Evolutionary conservation across 2,888 invertebrate species (phyloP).

Genomic region (Phengaris alcon): DNA sequence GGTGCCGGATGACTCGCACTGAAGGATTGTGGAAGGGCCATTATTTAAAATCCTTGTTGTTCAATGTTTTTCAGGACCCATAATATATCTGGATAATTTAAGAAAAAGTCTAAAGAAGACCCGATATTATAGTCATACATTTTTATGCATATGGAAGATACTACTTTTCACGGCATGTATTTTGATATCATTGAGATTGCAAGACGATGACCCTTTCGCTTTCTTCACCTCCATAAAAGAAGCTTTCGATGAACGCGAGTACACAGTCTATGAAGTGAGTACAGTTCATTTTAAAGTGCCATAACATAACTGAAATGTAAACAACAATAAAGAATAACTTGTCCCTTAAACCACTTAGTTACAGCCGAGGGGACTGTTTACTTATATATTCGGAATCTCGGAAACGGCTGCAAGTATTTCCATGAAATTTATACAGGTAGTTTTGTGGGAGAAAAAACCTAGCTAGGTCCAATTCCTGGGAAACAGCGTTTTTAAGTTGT

Average conservation of each 20-base stretch:
- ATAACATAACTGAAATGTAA: too few species aligned
- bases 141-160: slow-evolving; percentile 88
- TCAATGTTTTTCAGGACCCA: slow-evolving; percentile 46
- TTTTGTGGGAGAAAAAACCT: too few species aligned
- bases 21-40: not conserved
- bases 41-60: not conserved
- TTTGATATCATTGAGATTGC: slow-evolving; percentile 76
- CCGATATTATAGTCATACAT: slow-evolving; percentile 86
- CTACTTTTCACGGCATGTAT: slow-evolving; percentile 83
- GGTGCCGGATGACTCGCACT: too few species aligned
- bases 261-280: slow-evolving; percentile 71
- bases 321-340: too few species aligned
- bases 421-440: too few species aligned
- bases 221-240: slow-evolving; percentile 69
- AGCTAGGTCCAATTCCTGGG: too few species aligned
- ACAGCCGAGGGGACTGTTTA: not conserved
- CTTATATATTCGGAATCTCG: too few species aligned
- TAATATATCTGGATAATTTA: slow-evolving; percentile 60
- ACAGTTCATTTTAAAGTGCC: not conserved
- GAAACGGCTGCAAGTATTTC: too few species aligned
- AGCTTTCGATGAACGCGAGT: slow-evolving; percentile 75
- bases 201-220: slow-evolving; percentile 63
- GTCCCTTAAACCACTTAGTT: not conserved
- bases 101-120: slow-evolving; percentile 80
- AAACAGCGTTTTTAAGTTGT: too few species aligned